Evolutionary conservation across 2,888 invertebrate species (phyloP), one percentile per base, ranked within the genome.

Genomic region (Busseola fusca): DNA sequence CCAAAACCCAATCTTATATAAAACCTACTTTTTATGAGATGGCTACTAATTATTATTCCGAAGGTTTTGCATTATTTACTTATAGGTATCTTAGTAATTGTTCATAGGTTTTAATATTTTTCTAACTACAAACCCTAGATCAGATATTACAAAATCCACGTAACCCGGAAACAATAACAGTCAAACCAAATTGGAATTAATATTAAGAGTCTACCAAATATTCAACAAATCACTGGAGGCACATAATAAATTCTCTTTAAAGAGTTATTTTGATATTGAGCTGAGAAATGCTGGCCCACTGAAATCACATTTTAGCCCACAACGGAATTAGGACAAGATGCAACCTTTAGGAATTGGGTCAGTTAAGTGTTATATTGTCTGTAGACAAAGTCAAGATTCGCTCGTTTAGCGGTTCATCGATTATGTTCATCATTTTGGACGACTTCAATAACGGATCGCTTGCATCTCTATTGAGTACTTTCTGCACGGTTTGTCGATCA

Each of bases 301-400:
- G 64, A 73, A 84, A 77, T 84, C 82, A 88, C 84, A 89, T 89
- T 90, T 89, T 81, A 89, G 87, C 82, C 87, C 81, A 81, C 83
- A 85, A 74, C 79, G 86, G 86, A 94, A 93, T 91, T 90, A 90
- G 93, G 90, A 88, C 94, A 92, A 91, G 90, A 91, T 91, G 90
- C 91, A 93, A 91, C 92, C 91, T 91, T 93, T 89, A 80, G 78
- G 86, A 94, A 93, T 93, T 91, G 84, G 94, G 94, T 93, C 93
- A 92, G 89, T 87, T 86, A 87, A 91, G 89, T 88, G 88, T 83
- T 83, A 87, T 87, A 89, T 90, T 84, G 86, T 84, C 81, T 82
- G 76, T 80, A 77, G 84, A 80, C 83, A 83, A 78, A 81, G 83
- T 77, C 57, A 66, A 83, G 84, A 83, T 83, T 65, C 65, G 78